Evolutionary conservation across 2,888 invertebrate genomes (phyloP).

Genomic region (Trichogramma dendrolimi): DNA sequence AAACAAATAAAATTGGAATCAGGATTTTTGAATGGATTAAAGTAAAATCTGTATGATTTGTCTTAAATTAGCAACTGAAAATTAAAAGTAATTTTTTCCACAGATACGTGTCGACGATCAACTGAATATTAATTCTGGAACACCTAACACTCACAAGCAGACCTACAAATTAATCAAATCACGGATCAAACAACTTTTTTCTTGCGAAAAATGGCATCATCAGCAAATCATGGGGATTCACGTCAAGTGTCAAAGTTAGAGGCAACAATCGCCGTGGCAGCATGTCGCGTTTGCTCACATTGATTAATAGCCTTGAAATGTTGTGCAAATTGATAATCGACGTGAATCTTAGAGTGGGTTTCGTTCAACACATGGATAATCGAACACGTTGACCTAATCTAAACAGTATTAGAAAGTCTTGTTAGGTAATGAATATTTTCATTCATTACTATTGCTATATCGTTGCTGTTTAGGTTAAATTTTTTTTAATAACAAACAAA

Average conservation of each 20-base stretch:
- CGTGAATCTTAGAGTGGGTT: too few species aligned
- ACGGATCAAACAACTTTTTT: conserved; percentile 41
- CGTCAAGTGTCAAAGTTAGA: conserved; percentile 12
- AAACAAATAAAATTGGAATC: too few species aligned
- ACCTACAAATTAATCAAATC: conserved; percentile 38
- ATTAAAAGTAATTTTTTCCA: too few species aligned
- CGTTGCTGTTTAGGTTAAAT: too few species aligned
- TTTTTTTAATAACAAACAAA: too few species aligned
- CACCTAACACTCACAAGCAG: conserved; percentile 50
- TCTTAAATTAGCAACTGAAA: too few species aligned
- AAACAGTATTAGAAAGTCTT: conserved; percentile 12
- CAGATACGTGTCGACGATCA: too few species aligned
- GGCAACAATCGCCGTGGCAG: too few species aligned
- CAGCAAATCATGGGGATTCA: conserved; percentile 3
- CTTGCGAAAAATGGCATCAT: conserved; percentile 15
- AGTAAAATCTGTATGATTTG: not conserved
- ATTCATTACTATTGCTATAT: not conserved
- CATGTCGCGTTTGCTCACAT: too few species aligned
- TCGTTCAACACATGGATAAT: not conserved
- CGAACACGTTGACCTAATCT: conserved; percentile 5
- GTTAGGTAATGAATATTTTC: not conserved
- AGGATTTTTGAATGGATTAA: not conserved
- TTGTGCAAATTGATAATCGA: too few species aligned
- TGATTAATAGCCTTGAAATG: too few species aligned
- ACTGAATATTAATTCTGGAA: conserved; percentile 18